A percentile compares a stretch with the other conserved stretches of the same genome.
These are phyloP conservation scores for Colinus virginianus DNA, from an alignment of 2,113 vertebrate species.

Conservation along the genomic window DNA sequence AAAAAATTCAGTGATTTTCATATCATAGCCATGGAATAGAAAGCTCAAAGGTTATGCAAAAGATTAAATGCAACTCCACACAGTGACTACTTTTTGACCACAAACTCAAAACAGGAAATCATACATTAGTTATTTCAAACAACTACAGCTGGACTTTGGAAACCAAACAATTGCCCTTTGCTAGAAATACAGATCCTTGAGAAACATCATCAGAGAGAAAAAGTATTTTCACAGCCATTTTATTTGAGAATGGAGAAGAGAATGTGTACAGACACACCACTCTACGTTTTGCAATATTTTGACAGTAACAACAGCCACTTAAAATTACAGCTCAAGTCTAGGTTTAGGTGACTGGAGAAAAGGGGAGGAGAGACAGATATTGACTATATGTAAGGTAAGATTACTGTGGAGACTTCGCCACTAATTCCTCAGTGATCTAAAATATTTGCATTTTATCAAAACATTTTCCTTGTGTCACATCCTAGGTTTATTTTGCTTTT, in stretches of 20 bases:
- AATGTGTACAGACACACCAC: not conserved
- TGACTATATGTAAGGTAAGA: not conserved
- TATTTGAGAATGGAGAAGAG: not conserved
- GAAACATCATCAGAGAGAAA: conserved; percentile 12
- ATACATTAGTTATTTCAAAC: conserved; percentile 25
- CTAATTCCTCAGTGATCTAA: not conserved
- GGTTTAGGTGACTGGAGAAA: not conserved
- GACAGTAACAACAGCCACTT: not conserved
- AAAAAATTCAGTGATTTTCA: not conserved
- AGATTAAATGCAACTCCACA: not conserved
- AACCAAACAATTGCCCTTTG: not conserved
- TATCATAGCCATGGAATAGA: not conserved
- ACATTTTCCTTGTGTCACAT: not conserved
- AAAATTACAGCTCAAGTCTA: not conserved
- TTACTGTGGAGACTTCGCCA: not conserved
- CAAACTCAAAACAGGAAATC: conserved; percentile 41
- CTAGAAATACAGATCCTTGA: conserved; percentile 3
- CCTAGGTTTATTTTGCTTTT: not conserved
- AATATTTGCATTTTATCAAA: not conserved
- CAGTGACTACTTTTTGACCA: not conserved
- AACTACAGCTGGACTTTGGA: not conserved
- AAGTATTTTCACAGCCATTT: conserved; percentile 5
- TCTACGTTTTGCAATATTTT: not conserved
- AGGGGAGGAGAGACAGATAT: not conserved
- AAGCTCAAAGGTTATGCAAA: not conserved